Evolutionary conservation across 2,888 invertebrate genomes (phyloP).

Genomic region (Euphydryas editha): DNA sequence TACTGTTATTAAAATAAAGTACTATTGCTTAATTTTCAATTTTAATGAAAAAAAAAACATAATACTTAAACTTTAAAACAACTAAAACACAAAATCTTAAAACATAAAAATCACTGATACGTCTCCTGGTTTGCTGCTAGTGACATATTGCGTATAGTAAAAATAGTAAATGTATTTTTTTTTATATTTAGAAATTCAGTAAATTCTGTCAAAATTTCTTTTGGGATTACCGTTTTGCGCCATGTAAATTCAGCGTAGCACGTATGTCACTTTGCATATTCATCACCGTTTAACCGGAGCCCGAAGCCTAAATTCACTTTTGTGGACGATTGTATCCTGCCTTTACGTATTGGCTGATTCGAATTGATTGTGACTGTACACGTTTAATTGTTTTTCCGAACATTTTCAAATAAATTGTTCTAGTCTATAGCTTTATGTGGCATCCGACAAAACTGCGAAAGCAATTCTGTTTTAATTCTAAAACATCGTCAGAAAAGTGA

Average conservation of each 20-base stretch:
- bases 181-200: neutral
- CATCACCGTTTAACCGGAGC: conserved; percentile 55
- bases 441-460: conserved; percentile 1
- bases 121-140: neutral
- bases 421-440: neutral
- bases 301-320: conserved; percentile 49
- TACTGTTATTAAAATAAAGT: too few relatives aligned
- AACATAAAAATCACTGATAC: neutral
- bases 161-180: conserved; percentile 1
- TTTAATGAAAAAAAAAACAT: too few relatives aligned
- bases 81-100: too few relatives aligned
- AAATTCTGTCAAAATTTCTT: conserved; percentile 31
- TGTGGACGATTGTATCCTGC: conserved; percentile 45
- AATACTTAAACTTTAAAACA: too few relatives aligned
- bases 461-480: neutral
- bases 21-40: too few relatives aligned
- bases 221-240: conserved; percentile 29
- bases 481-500: neutral
- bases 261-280: conserved; percentile 59
- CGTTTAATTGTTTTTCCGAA: conserved; percentile 19
- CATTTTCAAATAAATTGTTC: conserved; percentile 4
- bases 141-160: neutral
- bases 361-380: conserved; percentile 31
- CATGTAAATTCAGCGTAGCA: conserved; percentile 32
- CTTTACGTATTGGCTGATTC: conserved; percentile 35